phyloP scores from a whole-genome alignment of 2,888 invertebrate species.

The Habrosyne pyritoides region DNA sequence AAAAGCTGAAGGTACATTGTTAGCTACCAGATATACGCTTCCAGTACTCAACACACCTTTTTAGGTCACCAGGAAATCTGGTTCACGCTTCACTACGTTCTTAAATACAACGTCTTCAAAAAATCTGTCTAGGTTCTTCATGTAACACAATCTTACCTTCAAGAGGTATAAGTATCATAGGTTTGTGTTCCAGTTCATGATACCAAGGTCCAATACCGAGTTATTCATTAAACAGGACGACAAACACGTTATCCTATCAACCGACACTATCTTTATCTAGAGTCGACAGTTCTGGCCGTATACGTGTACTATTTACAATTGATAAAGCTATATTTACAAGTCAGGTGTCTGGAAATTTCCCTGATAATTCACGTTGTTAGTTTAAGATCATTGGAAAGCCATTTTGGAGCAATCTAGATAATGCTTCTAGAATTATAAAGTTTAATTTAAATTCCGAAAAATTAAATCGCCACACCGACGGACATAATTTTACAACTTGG shows the following conservation, averaged over 20 bases:
- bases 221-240: conserved; percentile 18
- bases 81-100: neutral
- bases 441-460: neutral
- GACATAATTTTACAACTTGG: neutral
- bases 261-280: conserved; percentile 33
- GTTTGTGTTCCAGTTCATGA: neutral
- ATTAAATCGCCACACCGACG: neutral
- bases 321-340: conserved; percentile 44
- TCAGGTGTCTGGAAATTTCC: conserved; percentile 43
- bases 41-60: neutral
- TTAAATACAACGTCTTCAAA: neutral
- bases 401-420: neutral
- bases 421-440: neutral
- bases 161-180: neutral
- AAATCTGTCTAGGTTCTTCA: neutral
- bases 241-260: conserved; percentile 31
- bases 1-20: neutral
- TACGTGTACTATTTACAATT: conserved; percentile 36
- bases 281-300: conserved; percentile 36
- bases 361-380: conserved; percentile 12
- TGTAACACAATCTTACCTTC: neutral
- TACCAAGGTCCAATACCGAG: conserved; percentile 18
- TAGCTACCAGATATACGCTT: neutral
- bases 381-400: neutral
- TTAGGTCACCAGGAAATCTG: neutral